These are phyloP conservation scores for Clistopyga incitator DNA, from an alignment of 2,888 invertebrate species.

Conservation along the genomic window DNA sequence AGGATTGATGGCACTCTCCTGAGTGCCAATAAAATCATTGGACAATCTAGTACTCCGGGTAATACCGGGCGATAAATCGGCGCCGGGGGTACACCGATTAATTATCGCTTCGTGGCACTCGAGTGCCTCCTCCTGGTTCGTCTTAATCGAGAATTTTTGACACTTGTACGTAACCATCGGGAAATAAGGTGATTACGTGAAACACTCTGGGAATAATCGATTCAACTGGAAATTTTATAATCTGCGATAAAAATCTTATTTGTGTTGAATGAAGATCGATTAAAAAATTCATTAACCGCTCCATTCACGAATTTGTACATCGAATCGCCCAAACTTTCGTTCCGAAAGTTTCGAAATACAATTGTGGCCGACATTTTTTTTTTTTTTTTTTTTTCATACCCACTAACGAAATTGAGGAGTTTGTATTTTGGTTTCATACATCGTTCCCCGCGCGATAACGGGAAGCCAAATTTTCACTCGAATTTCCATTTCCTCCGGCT, in stretches of 20 bases:
- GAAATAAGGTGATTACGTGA: too few relatives aligned
- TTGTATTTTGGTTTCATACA: not conserved
- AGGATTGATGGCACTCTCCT: constrained; percentile 75
- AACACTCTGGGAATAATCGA: not conserved
- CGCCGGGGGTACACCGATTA: constrained; percentile 74
- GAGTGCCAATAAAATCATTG: constrained; percentile 77
- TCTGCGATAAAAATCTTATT: not conserved
- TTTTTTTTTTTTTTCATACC: not conserved
- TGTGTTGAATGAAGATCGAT: not conserved
- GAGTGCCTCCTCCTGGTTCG: not conserved
- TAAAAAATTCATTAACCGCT: not conserved
- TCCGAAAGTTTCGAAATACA: not conserved
- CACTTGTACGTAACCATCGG: not conserved
- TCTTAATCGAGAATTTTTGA: constrained; percentile 13
- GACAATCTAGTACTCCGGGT: constrained; percentile 63
- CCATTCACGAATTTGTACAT: not conserved
- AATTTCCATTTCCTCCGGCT: not conserved
- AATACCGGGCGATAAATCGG: constrained; percentile 75
- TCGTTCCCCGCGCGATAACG: not conserved
- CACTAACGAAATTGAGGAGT: not conserved
- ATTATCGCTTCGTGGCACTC: constrained; percentile 68
- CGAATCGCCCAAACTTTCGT: not conserved
- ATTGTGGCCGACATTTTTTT: not conserved
- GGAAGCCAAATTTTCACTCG: not conserved
- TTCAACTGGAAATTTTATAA: not conserved